phyloP scores from a whole-genome alignment of 1,140 invertebrate genomes.

The Oedothorax gibbosus region DNA sequence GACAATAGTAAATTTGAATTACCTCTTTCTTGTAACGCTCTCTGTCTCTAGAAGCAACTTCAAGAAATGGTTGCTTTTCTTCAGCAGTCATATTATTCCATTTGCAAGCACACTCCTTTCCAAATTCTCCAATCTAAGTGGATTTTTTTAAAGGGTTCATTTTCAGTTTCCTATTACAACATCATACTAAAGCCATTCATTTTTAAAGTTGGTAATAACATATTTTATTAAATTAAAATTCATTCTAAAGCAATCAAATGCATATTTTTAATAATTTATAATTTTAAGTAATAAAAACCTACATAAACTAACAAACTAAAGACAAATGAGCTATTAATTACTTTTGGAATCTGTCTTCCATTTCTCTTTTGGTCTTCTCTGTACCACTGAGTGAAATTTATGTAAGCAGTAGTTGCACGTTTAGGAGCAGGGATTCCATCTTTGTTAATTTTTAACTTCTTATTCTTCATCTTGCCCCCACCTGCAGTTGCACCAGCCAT shows the following conservation, averaged over 20 bases:
- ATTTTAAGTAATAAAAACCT: neutral
- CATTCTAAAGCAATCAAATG: neutral
- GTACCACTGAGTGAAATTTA: slow-evolving; percentile 66
- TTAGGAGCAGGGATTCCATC: slow-evolving; percentile 65
- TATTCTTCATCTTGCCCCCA: slow-evolving; percentile 60
- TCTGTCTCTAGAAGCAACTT: slow-evolving; percentile 63
- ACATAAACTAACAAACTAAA: neutral
- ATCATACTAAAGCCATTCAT: neutral
- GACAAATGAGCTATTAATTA: slow-evolving; percentile 35
- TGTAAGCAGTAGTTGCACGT: slow-evolving; percentile 65
- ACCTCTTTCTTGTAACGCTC: slow-evolving; percentile 65
- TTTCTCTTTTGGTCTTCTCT: slow-evolving; percentile 65
- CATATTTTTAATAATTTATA: no score
- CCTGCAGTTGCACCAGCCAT: slow-evolving; percentile 19
- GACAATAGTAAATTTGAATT: neutral
- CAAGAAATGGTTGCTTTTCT: slow-evolving; percentile 65
- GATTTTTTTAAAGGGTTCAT: slow-evolving; percentile 2
- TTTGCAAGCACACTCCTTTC: slow-evolving; percentile 66
- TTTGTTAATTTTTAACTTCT: slow-evolving; percentile 65
- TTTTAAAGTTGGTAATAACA: neutral
- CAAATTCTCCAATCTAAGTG: slow-evolving; percentile 65
- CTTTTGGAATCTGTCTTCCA: slow-evolving; percentile 65
- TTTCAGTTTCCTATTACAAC: no score
- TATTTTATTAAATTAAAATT: neutral
- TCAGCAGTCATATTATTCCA: slow-evolving; percentile 65